These are phyloP conservation scores for Catostomus latipinnis DNA, from an alignment of 2,797 vertebrate genomes.

Conservation along the genomic window DNA sequence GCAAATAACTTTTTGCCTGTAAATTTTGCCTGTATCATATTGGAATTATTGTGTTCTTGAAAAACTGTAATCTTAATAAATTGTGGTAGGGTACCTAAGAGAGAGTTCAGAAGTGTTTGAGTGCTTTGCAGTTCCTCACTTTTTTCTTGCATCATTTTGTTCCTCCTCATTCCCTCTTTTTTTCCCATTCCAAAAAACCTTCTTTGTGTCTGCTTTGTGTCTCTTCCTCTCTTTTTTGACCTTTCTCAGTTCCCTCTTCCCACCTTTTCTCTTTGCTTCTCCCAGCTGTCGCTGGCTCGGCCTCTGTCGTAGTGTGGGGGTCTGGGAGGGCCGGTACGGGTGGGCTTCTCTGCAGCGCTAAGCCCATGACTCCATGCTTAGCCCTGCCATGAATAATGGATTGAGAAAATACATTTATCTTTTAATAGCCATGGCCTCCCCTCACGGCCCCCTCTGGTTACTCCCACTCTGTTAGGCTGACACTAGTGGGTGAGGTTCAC, in stretches of 20 bases:
- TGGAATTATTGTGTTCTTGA: neutral
- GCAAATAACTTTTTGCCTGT: neutral
- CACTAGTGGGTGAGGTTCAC: slow-evolving; percentile 71
- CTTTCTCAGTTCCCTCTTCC: slow-evolving; percentile 61
- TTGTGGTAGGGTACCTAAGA: neutral
- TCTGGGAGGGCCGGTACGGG: slow-evolving; percentile 59
- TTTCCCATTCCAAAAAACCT: slow-evolving; percentile 47
- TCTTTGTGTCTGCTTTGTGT: slow-evolving; percentile 60
- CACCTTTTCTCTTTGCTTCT: slow-evolving; percentile 44
- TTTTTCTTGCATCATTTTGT: slow-evolving; percentile 41
- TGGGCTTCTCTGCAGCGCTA: slow-evolving; percentile 60
- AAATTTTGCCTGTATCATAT: too few species aligned
- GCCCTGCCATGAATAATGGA: slow-evolving; percentile 84
- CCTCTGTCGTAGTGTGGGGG: slow-evolving; percentile 64
- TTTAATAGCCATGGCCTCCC: slow-evolving; percentile 77
- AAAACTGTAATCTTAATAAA: too few species aligned
- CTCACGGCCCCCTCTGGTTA: slow-evolving; percentile 54
- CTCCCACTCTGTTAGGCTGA: slow-evolving; percentile 71
- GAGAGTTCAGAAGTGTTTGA: slow-evolving; percentile 45
- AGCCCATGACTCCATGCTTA: slow-evolving; percentile 67
- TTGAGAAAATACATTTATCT: slow-evolving; percentile 85
- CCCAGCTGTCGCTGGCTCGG: slow-evolving; percentile 52
- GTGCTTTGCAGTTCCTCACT: slow-evolving; percentile 44
- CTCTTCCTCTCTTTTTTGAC: slow-evolving; percentile 43
- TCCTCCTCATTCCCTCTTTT: slow-evolving; percentile 44